Conservation (phyloP, 2,888 invertebrate genomes). For the Amphipoea lucens region DNA sequence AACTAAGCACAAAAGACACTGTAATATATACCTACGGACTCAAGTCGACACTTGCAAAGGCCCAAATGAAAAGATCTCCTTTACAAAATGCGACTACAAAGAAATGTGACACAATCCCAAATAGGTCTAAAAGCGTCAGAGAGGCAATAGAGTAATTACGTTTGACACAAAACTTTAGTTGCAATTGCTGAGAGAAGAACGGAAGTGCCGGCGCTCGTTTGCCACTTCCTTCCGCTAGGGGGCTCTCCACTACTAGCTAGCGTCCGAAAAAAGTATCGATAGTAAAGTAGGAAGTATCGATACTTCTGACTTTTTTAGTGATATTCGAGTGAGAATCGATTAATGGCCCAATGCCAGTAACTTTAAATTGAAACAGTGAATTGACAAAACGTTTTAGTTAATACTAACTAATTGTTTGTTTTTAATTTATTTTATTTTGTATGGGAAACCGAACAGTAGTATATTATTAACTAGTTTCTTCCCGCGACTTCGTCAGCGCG, state of each 20-base stretch:
- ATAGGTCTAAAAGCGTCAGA: constrained; percentile 57
- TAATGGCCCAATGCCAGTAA: not conserved
- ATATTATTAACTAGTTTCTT: too few species aligned
- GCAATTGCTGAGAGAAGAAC: constrained; percentile 74
- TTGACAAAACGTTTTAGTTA: too few species aligned
- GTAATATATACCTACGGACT: not conserved
- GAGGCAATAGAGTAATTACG: constrained; percentile 73
- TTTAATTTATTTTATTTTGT: too few species aligned
- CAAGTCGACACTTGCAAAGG: constrained; percentile 28
- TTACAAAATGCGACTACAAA: constrained; percentile 61
- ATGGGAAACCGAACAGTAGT: too few species aligned
- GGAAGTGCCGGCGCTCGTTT: constrained; percentile 73
- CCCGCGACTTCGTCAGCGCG: too few species aligned
- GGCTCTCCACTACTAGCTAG: constrained; percentile 49
- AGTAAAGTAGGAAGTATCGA: not conserved
- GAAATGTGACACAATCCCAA: constrained; percentile 58
- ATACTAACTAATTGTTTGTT: too few species aligned
- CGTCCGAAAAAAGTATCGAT: constrained; percentile 44
- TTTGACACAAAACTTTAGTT: constrained; percentile 75
- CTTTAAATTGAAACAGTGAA: not conserved
- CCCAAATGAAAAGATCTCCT: constrained; percentile 58
- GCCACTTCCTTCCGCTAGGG: constrained; percentile 71
- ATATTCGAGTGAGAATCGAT: not conserved
- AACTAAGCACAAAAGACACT: constrained; percentile 28
- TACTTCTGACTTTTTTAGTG: not conserved